Evolutionary conservation across 2,888 invertebrate species (phyloP).

Genomic region (Tineola bisselliella): DNA sequence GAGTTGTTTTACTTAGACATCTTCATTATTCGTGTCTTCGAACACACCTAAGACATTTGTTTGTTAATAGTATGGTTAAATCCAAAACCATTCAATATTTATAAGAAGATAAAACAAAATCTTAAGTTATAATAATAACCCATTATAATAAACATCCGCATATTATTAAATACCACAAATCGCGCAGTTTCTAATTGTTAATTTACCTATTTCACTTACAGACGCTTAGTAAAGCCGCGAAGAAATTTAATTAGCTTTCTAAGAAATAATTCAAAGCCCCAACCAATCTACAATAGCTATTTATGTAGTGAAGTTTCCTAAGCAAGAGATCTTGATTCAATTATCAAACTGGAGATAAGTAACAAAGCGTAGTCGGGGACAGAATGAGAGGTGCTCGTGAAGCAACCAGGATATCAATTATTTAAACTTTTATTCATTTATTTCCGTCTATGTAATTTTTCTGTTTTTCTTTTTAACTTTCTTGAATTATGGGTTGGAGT

Average conservation of each 20-base stretch:
- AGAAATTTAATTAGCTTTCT: conserved; percentile 44
- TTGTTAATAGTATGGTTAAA: too few species aligned
- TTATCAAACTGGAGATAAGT: conserved; percentile 44
- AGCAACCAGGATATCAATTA: conserved; percentile 6
- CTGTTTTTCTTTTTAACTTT: not conserved
- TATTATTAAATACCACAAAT: not conserved
- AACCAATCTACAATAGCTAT: not conserved
- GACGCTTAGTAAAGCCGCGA: conserved; percentile 39
- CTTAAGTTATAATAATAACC: too few species aligned
- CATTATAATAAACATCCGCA: not conserved
- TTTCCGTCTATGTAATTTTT: not conserved
- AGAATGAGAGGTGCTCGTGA: not conserved
- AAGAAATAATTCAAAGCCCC: conserved; percentile 41
- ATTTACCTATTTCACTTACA: conserved; percentile 13
- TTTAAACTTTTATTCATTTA: not conserved
- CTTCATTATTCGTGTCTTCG: too few species aligned
- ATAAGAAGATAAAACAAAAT: too few species aligned
- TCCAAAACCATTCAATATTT: too few species aligned
- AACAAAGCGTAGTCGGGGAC: conserved; percentile 27
- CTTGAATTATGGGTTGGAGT: not conserved
- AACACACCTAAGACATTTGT: too few species aligned
- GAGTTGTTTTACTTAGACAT: too few species aligned
- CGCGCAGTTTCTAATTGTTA: not conserved
- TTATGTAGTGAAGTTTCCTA: conserved; percentile 39
- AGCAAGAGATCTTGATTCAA: conserved; percentile 49